Conservation (phyloP, 2,113 vertebrate genomes). For the Erythrocercus mccallii region DNA sequence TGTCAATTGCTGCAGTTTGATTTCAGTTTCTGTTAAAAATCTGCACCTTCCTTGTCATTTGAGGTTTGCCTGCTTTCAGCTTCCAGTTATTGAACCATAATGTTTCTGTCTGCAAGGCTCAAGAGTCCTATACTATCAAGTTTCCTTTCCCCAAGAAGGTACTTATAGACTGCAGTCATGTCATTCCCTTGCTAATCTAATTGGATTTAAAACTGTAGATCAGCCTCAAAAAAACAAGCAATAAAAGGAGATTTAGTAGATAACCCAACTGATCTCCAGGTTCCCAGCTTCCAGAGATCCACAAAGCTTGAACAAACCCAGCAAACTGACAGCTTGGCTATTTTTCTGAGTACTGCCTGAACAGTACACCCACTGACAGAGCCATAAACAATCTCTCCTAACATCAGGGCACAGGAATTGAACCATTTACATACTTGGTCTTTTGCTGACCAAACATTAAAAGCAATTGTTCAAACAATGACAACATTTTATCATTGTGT, state of each 20-base stretch:
- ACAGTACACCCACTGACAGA: neutral
- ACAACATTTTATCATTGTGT: slow-evolving; percentile 62
- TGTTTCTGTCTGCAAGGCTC: slow-evolving; percentile 26
- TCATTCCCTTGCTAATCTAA: slow-evolving; percentile 32
- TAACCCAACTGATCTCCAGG: neutral
- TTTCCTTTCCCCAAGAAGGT: slow-evolving; percentile 15
- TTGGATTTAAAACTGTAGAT: slow-evolving; percentile 40
- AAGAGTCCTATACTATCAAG: neutral
- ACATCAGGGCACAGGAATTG: slow-evolving; percentile 48
- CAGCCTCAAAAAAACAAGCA: slow-evolving; percentile 18
- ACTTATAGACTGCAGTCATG: neutral
- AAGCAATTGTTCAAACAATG: slow-evolving; percentile 50
- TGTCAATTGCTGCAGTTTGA: neutral
- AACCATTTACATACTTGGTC: slow-evolving; percentile 57
- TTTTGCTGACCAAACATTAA: slow-evolving; percentile 64
- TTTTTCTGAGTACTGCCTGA: neutral
- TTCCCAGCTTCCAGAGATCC: neutral
- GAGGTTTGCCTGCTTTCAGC: neutral
- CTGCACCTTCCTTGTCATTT: neutral
- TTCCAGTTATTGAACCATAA: slow-evolving; percentile 21
- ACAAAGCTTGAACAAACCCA: neutral
- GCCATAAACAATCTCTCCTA: slow-evolving; percentile 24
- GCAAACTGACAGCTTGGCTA: neutral
- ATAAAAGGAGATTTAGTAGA: slow-evolving; percentile 4
- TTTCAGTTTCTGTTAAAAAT: slow-evolving; percentile 5